Base-by-base conservation (phyloP, 1,140 invertebrate species). In the Ceratoteleas bidentatus region DNA sequence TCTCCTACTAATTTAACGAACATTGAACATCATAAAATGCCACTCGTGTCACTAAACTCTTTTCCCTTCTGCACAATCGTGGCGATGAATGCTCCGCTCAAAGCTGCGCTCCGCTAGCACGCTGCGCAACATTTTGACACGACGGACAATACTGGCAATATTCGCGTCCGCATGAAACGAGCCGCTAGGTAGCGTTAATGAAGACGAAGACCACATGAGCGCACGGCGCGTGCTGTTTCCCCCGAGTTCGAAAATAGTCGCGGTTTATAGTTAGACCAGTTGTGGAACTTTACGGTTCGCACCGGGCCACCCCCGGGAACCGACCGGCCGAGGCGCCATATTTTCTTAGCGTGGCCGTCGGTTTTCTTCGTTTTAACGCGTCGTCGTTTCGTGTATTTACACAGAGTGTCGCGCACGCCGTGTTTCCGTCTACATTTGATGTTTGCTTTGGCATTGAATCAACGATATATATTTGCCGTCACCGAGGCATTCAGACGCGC, bases 401-500 rank as follows among this genome's bases (percentile, higher is more conserved):
- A 56, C 56, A 62, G 24, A 62, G 15, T 61, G 6, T 40, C 53
- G 57, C 45, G 62, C 45, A 16, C 54, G 56, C 16, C 24, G 61
- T 60, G 74, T 69, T 69, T 69, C 74, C 52, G 49, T 69, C 65
- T 66, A 61, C 62, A 60, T 69, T 69, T 54, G 74, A 69, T 69
- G 40, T 69, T 77, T 77, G 6, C 65, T 77, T 77, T 77, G 74
- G 74, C 74, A 69, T 69, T 77, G 57, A 77, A 61, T 77, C 74
- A 77, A 77, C 74, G 74, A 62, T 77, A 77, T 77, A 77, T 77
- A 77, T 77, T 77, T 62, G 65, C 58, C 65, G 65, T 77, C 65
- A 69, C 64, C 64, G 65, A 77, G 34, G 74, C 74, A 69, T 77
- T 77, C 74, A 64, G 64, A 77, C 74, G 14, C 40, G 43, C 16